Evolutionary conservation across 2,797 vertebrate species (phyloP), one percentile per base, ranked within the genome.

Genomic region (Corythornis leucogaster): DNA sequence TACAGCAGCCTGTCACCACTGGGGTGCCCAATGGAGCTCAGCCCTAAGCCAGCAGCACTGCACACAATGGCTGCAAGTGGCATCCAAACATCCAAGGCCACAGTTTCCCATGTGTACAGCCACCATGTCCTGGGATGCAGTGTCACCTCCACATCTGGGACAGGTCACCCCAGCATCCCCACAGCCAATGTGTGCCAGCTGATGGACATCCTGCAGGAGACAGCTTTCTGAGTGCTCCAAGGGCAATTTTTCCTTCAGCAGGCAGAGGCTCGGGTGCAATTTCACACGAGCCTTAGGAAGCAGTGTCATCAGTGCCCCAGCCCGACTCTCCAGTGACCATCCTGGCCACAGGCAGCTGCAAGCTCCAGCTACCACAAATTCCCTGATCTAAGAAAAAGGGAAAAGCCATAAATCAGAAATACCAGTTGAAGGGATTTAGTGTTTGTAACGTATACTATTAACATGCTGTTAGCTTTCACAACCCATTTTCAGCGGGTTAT

Each of bases 391-490:
- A 91, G 82, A 75, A 89, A 80, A 4, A 82, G 50, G 53, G 31
- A 78, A 75, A 87, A 89, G 26, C 75, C 3, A 12, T 69, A 87
- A 86, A 87, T 89, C 80, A 55, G n/a, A 75, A 94, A 83, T 78
- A 93, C 13, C 64, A 83, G 25, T 53, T 71, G 66, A 82, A 82
- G 38, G 62, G 90, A 90, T 78, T 82, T 68, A 40, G 66, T 67
- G 46, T 94, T 92, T 92, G 87, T 62, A 87, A 85, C 50, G 33
- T 9, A 59, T 0, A 12, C 62, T 82, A 85, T 94, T 92, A 95
- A 82, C 73, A 69, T 64, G 45, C 51, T 71, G 80, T 75, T 93
- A 92, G 68, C 76, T 90, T 90, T 93, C 86, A 87, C 76, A 93
- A 90, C 83, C 90, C 46, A 87, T 93, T 95, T 95, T 82, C 66